Evolutionary conservation across 2,888 invertebrate species (phyloP).

Genomic region (Brachylomia viminalis): DNA sequence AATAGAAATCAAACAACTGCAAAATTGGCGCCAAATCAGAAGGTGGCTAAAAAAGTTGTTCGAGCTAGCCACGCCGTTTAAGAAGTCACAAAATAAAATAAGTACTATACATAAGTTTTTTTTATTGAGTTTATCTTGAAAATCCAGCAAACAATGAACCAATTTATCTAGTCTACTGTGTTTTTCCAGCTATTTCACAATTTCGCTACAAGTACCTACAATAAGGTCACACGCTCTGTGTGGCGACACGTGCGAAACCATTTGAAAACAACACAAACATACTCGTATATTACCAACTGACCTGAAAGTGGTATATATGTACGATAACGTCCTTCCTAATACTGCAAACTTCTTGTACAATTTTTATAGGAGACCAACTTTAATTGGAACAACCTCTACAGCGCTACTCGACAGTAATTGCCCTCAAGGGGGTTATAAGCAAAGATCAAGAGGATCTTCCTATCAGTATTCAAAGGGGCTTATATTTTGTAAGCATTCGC

Average conservation of each 20-base stretch:
- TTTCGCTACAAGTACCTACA: neutral
- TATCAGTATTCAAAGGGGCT: constrained; percentile 54
- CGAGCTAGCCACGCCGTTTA: neutral
- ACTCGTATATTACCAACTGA: neutral
- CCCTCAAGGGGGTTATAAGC: constrained; percentile 12
- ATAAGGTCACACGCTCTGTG: neutral
- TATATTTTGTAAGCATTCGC: constrained; percentile 30
- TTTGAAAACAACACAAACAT: constrained; percentile 17
- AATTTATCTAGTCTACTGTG: neutral
- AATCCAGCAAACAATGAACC: neutral
- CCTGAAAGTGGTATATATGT: neutral
- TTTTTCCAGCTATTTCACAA: too few relatives aligned
- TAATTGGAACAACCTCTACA: constrained; percentile 41
- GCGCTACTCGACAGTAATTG: constrained; percentile 19
- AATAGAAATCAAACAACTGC: neutral
- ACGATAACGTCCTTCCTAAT: neutral
- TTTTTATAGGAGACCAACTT: constrained; percentile 22
- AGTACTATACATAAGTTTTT: neutral
- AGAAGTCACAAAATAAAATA: neutral
- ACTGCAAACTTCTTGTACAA: constrained; percentile 5
- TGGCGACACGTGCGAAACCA: constrained; percentile 17
- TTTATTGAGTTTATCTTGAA: neutral
- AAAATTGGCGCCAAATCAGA: neutral
- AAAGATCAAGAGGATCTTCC: constrained; percentile 30
- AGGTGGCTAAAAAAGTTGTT: neutral